phyloP scores from a whole-genome alignment of 2,888 invertebrate genomes.

The Drosophila buzzatii region DNA sequence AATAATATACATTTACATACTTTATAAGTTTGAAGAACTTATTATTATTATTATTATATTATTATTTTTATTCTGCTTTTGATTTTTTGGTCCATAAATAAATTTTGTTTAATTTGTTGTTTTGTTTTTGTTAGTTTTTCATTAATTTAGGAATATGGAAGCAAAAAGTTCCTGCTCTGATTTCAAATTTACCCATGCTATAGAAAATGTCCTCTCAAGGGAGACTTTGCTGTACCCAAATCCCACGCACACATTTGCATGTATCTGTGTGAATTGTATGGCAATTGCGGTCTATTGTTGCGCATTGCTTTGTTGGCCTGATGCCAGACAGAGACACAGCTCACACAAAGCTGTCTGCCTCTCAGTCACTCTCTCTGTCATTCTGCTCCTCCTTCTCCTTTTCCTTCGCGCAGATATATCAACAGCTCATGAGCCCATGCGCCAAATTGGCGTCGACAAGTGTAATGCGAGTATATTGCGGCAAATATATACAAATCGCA shows the following conservation, averaged over 20 bases:
- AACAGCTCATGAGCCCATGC: conserved; percentile 24
- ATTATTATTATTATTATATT: too few species aligned
- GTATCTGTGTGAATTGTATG: conserved; percentile 12
- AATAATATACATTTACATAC: not conserved
- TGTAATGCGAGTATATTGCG: conserved; percentile 35
- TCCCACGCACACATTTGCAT: conserved; percentile 1
- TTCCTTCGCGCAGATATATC: not conserved
- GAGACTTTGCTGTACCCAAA: conserved; percentile 1
- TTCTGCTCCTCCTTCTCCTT: not conserved
- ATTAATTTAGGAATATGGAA: not conserved
- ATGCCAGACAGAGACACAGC: conserved; percentile 39
- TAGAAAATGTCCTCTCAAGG: conserved; percentile 1
- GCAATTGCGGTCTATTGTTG: conserved; percentile 53
- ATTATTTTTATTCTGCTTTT: too few species aligned
- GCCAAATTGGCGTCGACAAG: conserved; percentile 38
- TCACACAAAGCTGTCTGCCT: not conserved
- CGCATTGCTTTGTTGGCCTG: conserved; percentile 53
- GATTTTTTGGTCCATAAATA: too few species aligned
- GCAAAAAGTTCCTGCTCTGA: not conserved
- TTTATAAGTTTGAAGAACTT: too few species aligned
- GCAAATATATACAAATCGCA: conserved; percentile 41
- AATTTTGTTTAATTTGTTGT: too few species aligned
- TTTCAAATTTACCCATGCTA: not conserved
- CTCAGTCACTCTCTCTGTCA: not conserved
- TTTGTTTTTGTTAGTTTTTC: not conserved